A percentile compares a stretch with the other conserved stretches of the same genome.
Evolutionary conservation across 2,113 vertebrate genomes (phyloP).

Genomic region (Orcinus orca): DNA sequence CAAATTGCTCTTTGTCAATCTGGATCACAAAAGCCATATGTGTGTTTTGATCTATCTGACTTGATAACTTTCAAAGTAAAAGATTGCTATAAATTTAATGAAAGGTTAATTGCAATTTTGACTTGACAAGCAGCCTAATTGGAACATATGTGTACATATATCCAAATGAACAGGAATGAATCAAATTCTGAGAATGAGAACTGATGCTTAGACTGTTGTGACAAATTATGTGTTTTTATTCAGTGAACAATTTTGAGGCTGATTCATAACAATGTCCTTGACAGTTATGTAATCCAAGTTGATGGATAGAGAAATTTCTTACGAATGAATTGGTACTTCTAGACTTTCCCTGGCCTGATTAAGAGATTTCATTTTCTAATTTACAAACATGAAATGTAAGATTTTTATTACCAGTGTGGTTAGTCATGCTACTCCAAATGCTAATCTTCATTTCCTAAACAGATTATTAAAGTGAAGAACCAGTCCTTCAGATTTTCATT

Average conservation of each 20-base stretch:
- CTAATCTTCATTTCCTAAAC: constrained; percentile 44
- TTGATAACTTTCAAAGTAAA: not conserved
- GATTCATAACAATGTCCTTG: not conserved
- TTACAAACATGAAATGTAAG: constrained; percentile 34
- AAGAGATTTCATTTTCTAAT: constrained; percentile 65
- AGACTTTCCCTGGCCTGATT: not conserved
- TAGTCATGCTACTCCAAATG: constrained; percentile 14
- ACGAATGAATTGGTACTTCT: not conserved
- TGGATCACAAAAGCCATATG: not conserved
- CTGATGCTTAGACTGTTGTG: not conserved
- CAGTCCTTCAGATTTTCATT: not conserved
- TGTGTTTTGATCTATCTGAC: not conserved
- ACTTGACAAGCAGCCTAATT: not conserved
- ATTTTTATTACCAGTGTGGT: not conserved
- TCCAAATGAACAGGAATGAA: not conserved
- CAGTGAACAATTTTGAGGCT: not conserved
- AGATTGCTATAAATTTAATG: not conserved
- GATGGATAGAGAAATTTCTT: not conserved
- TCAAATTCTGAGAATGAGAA: not conserved
- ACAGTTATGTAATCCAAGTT: not conserved
- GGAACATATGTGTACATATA: not conserved
- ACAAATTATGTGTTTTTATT: not conserved
- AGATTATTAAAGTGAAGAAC: constrained; percentile 29
- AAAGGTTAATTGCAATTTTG: constrained; percentile 32
- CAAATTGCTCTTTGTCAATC: not conserved